These are phyloP conservation scores for Notocelia uddmanniana DNA, from an alignment of 2,888 invertebrate species.

Conservation along the genomic window DNA sequence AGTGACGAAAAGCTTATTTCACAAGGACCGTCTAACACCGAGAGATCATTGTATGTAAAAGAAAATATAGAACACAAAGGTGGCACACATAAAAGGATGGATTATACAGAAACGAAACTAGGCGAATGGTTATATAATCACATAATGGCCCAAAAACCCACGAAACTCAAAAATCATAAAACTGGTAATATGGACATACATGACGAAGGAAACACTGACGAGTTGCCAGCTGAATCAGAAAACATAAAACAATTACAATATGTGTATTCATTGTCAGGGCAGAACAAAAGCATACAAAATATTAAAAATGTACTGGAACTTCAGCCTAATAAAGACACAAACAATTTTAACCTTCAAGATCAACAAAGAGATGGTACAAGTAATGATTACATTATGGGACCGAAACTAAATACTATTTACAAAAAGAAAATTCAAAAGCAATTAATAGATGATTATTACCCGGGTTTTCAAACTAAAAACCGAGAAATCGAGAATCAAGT, in stretches of 20 bases:
- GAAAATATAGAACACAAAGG: not conserved
- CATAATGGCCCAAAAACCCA: not conserved
- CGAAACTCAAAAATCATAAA: constrained; percentile 11
- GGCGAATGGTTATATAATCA: constrained; percentile 15
- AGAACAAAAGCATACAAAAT: not conserved
- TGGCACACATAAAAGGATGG: not conserved
- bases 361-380: not conserved
- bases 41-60: not conserved
- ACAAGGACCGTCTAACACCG: not conserved
- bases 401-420: not conserved
- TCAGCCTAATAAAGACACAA: not conserved
- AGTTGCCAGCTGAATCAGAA: not conserved
- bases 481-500: not conserved
- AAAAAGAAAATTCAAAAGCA: not conserved
- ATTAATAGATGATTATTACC: not conserved
- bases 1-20: not conserved
- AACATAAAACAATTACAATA: not conserved
- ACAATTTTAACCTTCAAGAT: not conserved
- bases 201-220: not conserved
- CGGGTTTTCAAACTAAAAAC: no score
- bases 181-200: not conserved
- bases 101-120: constrained; percentile 26
- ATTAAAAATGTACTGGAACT: not conserved
- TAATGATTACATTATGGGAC: not conserved
- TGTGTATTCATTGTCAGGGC: not conserved